Evolutionary conservation across 37 sponge, comb jelly and placozoan species (phyloP), one percentile per base, ranked within the genome.

Genomic region (Halisarca cf. caerulea): DNA sequence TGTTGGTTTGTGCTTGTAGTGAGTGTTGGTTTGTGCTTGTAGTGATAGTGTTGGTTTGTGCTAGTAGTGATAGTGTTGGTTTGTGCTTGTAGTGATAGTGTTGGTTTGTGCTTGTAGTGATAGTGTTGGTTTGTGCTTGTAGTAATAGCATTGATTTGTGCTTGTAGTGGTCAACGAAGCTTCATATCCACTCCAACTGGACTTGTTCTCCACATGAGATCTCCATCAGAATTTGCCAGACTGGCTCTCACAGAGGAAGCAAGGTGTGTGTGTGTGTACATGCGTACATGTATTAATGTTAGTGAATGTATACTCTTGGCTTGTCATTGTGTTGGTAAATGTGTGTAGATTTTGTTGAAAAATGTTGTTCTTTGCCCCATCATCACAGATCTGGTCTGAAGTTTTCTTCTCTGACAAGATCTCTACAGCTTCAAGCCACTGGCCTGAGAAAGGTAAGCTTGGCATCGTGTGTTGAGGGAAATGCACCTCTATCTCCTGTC

Each of bases 211-310:
- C 91, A 93, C 84, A 80, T 85, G 78, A 64, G 85, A 44, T 93
- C 94, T 15, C 94, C 94, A 20, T 90, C 94, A 23, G 94, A 93
- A 80, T 90, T 93, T 40, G 81, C 82, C 9, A 75, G 94, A 28
- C 82, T 80, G 28, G 90, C 94, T 23, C 17, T 93, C 34, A 87
- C 88, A 3, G 90, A 90, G 33, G 88, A 85, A 17, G 85, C 83
- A 32, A 85, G 80, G 80, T 59, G 85, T 72, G 89, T 74, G 15
- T 7, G 24, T 23, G 35, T n/a, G n/a, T n/a, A n/a, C n/a, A n/a
- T n/a, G n/a, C n/a, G n/a, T n/a, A n/a, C n/a, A n/a, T n/a, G n/a
- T n/a, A n/a, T n/a, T n/a, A n/a, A n/a, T n/a, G n/a, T n/a, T n/a
- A n/a, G n/a, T n/a, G n/a, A n/a, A n/a, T n/a, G n/a, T n/a, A n/a